Evolutionary conservation across 2,888 invertebrate genomes (phyloP), one percentile per base, ranked within the genome.

Genomic region (Pollenia amentaria): DNA sequence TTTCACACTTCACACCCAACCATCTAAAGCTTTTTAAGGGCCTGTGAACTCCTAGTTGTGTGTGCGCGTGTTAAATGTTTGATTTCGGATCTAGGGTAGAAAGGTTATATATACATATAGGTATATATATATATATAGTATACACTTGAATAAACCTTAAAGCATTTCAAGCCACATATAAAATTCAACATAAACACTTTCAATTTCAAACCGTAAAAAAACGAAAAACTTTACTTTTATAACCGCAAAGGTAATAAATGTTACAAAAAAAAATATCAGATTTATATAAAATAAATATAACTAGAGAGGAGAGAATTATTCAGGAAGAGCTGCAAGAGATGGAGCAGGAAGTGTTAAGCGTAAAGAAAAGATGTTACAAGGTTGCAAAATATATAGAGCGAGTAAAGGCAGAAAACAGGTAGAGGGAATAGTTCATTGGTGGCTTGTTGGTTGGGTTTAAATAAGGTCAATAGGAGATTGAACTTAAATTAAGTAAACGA

Each of bases 221-320:
- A 51, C 42, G 16, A 84, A 72, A 48, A 29, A 72, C 40, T 77
- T 73, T 81, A 84, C 44, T 88, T 87, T 88, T 88, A 88, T 84
- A 86, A 88, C 88, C 87, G 80, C 87, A 88, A 87, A 87, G 85
- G 87, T 88, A 88, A 88, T 88, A 88, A 88, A 86, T 77, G 84
- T 67, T 57, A 64, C 64, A 83, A n/a, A 72, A 62, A 38, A 70
- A 64, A 70, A 29, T 4, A 16, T 21, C 14, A 48, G 12, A 69
- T 40, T 40, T 64, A 29, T 62, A 53, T 70, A 29, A 72, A 70
- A 79, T 79, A 72, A 70, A 79, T 70, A 51, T 10, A 62, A 62
- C 51, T 70, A 46, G n/a, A 16, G 29, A 11, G 16, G 29, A 29
- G 29, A 0, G 29, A 29, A 14, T 4, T 65, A 48, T 21, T 48